Percentiles rank a stretch among this genome's conserved stretches.
Conservation (phyloP, 2,888 invertebrate genomes). For the Clepsis dumicolana region DNA sequence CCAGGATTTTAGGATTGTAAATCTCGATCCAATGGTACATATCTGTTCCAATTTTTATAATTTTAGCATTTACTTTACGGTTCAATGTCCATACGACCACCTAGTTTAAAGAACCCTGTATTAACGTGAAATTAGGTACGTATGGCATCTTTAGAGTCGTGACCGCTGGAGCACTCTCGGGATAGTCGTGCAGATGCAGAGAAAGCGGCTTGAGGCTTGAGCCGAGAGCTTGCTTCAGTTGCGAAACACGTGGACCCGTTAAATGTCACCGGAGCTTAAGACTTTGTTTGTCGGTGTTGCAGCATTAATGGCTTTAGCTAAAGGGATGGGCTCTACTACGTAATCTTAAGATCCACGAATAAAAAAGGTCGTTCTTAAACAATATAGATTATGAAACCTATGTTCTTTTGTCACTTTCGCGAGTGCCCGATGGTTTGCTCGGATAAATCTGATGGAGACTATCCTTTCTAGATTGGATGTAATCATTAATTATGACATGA, state of each 20-base stretch:
- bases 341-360: neutral
- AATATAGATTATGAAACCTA: no score
- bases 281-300: slow-evolving; percentile 20
- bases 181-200: slow-evolving; percentile 26
- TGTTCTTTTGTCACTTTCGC: no score
- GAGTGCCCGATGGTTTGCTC: no score
- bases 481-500: no score
- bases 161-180: slow-evolving; percentile 17
- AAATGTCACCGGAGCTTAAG: slow-evolving; percentile 34
- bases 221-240: slow-evolving; percentile 6
- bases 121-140: neutral
- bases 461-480: no score
- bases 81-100: neutral
- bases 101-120: neutral
- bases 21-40: no score
- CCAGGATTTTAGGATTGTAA: no score
- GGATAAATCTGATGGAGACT: no score
- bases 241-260: slow-evolving; percentile 20
- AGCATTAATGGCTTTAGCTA: neutral
- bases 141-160: slow-evolving; percentile 1
- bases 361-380: neutral
- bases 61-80: neutral
- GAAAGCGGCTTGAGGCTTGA: slow-evolving; percentile 20
- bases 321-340: neutral
- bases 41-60: no score